Base-by-base conservation (phyloP, 2,888 invertebrate genomes). In the Cecidostiba fungosa region DNA sequence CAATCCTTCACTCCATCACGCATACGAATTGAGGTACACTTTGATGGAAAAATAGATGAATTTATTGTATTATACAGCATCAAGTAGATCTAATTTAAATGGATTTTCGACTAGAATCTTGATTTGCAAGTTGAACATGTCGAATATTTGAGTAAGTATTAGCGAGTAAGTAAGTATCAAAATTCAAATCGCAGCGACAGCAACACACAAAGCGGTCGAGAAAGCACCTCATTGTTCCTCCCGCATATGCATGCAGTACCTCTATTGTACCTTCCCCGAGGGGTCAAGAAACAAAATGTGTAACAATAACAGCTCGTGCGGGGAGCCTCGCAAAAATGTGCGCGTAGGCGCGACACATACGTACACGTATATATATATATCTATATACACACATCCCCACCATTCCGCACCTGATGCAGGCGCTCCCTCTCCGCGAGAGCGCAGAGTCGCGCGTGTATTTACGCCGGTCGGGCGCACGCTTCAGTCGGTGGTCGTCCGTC, bases 401-500 rank as follows among this genome's bases (percentile, higher is more conserved):
- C 43, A 59, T 23, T 70, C 50, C 0, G 54, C 19, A n/a, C 23
- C 54, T 12, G 54, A 59, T 59, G 10, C 77, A 26, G 19, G 43
- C 66, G 26, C 43, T 47, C 23, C 76, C 77, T 76, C 78, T 36
- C 79, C 62, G 26, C 62, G 62, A 62, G 62, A 26, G 62, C 62
- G 62, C 47, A 32, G 39, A 36, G 66, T 69, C 82, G 69, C 50
- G 43, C 54, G 72, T 83, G 73, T 82, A 70, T 82, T 79, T 79
- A 82, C 59, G 79, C 62, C 79, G 77, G 70, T 59, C 83, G 83
- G 47, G 66, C 80, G 76, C 79, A 54, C 69, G 62, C 69, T 74
- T 84, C 82, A 86, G 86, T 86, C 78, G 84, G 82, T 84, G 82
- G 84, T 84, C 82, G 82, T 70, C 86, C 82, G 84, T 86, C 81